Evolutionary conservation across 2,113 vertebrate genomes (phyloP).

Genomic region (Phylloscopus trochiloides): DNA sequence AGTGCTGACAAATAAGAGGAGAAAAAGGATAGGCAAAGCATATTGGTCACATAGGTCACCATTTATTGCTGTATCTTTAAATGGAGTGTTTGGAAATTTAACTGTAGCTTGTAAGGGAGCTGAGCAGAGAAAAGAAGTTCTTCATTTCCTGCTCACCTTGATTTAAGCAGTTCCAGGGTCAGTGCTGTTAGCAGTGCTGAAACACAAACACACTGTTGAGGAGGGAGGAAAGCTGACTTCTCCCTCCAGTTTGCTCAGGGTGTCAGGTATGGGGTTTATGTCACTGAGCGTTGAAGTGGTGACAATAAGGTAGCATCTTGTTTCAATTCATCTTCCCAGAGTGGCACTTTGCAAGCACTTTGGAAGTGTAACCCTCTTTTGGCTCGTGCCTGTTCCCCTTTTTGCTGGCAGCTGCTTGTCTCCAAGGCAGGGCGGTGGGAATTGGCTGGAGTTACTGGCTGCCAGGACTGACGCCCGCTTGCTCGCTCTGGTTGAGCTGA

Average conservation of each 20-base stretch:
- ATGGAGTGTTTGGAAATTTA: background rate
- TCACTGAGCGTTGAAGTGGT: background rate
- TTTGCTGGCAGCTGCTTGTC: background rate
- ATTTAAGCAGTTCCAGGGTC: background rate
- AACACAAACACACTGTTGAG: background rate
- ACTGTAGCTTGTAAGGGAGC: background rate
- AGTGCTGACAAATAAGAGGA: background rate
- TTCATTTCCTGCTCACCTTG: background rate
- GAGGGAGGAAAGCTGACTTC: background rate
- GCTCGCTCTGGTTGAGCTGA: conserved; percentile 16
- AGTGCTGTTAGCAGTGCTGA: background rate
- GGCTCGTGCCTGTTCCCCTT: background rate
- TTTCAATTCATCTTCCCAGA: background rate
- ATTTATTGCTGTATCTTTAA: background rate
- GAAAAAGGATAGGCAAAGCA: background rate
- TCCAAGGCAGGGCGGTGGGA: background rate
- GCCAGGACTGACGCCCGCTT: background rate
- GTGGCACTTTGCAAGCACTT: background rate
- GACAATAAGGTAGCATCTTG: background rate
- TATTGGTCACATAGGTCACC: background rate
- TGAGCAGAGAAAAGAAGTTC: background rate
- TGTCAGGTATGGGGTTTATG: background rate
- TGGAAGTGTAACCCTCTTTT: background rate
- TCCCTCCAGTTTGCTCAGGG: background rate
- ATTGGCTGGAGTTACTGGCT: conserved; percentile 29